A percentile compares a stretch with the other conserved stretches of the same genome.
These are phyloP conservation scores for Aphrophora alni DNA, from an alignment of 2,888 invertebrate genomes.

Conservation along the genomic window DNA sequence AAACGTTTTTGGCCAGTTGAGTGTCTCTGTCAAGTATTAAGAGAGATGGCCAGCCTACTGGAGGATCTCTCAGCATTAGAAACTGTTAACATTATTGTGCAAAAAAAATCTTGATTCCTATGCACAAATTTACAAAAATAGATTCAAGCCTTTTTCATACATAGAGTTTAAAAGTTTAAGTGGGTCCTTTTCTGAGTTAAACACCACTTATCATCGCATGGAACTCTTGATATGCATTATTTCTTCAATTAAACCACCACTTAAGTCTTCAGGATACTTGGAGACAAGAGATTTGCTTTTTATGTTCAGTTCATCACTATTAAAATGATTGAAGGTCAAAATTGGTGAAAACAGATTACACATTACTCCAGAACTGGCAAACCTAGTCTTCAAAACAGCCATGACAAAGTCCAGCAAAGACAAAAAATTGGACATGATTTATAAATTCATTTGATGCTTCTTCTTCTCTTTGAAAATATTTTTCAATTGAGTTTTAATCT, in stretches of 20 bases:
- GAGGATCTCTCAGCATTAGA: constrained; percentile 16
- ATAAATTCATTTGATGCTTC: not conserved
- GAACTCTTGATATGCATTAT: constrained; percentile 24
- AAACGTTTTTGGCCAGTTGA: constrained; percentile 17
- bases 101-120: constrained; percentile 21
- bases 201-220: constrained; percentile 21
- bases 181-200: constrained; percentile 25
- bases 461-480: not conserved
- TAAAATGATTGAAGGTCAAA: constrained; percentile 11
- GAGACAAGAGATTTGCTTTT: not conserved
- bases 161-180: constrained; percentile 27
- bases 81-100: constrained; percentile 28
- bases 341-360: not conserved
- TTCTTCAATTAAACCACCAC: constrained; percentile 14
- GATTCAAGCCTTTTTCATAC: constrained; percentile 24
- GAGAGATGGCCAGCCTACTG: constrained; percentile 22
- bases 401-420: not conserved
- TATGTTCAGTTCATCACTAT: not conserved
- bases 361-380: not conserved
- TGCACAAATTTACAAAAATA: constrained; percentile 26
- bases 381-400: not conserved
- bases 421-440: not conserved
- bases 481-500: not conserved
- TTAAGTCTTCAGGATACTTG: not conserved
- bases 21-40: constrained; percentile 26